Base-by-base conservation (phyloP, 2,888 invertebrate genomes). In the Adineta ricciae region DNA sequence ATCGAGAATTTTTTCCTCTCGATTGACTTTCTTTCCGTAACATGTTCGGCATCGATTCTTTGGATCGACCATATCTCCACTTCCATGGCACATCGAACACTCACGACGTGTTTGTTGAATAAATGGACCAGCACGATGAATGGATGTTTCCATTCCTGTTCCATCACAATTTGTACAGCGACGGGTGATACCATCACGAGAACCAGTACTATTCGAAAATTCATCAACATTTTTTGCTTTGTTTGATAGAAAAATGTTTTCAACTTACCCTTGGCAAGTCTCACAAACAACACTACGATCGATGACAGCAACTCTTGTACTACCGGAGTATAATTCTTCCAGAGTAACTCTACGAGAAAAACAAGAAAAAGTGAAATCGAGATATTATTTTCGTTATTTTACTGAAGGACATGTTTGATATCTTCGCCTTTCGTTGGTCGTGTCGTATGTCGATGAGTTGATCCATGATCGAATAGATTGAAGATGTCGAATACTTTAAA, bases 251-350 rank as follows among this genome's bases (percentile, higher is more conserved):
- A 73, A 36, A 73, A 73, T 36, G 19, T 38, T 5, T 11, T 32
- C n/a, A n/a, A 38, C 21, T 24, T 93, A 92, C 90, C 95, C 95
- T 88, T 92, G 92, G 91, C 95, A 95, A 86, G 92, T 91, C 83
- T 92, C 91, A 91, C 95, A 95, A 88, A 95, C 93, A 50, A 94
- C 93, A 91, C 94, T 94, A 92, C 94, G 94, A 90, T 94, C 94
- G 86, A 95, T 92, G 89, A 95, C 94, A 87, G 95, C 91, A 89
- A 94, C 94, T 2, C 94, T 92, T 84, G 94, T 94, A 91, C 95
- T 95, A 16, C 96, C 96, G 90, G 94, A 94, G 90, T 96, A 97
- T 89, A 96, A 92, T 89, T 96, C 95, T 91, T 96, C 96, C 88
- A 97, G 91, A 16, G 95, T 93, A 14, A 97, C 95, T 91, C 93